phyloP scores from a whole-genome alignment of 1,140 invertebrate genomes.

The Ooceraea biroi region DNA sequence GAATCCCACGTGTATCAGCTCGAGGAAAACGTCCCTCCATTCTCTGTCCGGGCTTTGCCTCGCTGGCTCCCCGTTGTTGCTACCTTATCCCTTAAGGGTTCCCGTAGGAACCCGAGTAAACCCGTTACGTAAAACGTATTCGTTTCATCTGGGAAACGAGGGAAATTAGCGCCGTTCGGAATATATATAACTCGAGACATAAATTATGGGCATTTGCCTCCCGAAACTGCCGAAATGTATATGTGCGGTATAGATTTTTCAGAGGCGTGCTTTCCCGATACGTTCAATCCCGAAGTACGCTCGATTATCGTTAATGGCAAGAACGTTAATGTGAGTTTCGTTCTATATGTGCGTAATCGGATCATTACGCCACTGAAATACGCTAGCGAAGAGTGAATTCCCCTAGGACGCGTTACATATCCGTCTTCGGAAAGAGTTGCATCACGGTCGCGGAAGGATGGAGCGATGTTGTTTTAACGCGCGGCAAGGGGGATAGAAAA shows the following conservation, averaged over 20 bases:
- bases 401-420: slow-evolving; percentile 31
- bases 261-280: background rate
- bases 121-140: slow-evolving; percentile 32
- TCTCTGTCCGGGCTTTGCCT: background rate
- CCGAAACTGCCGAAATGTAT: too few relatives aligned
- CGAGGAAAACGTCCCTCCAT: slow-evolving; percentile 25
- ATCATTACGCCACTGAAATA: background rate
- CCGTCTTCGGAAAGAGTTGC: slow-evolving; percentile 41
- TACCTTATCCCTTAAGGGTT: background rate
- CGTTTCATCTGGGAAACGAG: slow-evolving; percentile 39
- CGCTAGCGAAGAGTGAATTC: slow-evolving; percentile 11
- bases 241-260: background rate
- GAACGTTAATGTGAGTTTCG: background rate
- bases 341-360: background rate
- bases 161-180: slow-evolving; percentile 16
- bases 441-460: background rate
- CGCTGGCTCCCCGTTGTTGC: background rate
- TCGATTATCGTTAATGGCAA: background rate
- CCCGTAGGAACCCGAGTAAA: background rate
- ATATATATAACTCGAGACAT: background rate
- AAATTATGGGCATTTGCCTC: background rate
- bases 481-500: slow-evolving; percentile 34
- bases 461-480: slow-evolving; percentile 59
- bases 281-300: background rate
- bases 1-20: slow-evolving; percentile 47